These are phyloP conservation scores for Ryuthela nishihirai DNA, from an alignment of 2,888 invertebrate species.

Conservation along the genomic window DNA sequence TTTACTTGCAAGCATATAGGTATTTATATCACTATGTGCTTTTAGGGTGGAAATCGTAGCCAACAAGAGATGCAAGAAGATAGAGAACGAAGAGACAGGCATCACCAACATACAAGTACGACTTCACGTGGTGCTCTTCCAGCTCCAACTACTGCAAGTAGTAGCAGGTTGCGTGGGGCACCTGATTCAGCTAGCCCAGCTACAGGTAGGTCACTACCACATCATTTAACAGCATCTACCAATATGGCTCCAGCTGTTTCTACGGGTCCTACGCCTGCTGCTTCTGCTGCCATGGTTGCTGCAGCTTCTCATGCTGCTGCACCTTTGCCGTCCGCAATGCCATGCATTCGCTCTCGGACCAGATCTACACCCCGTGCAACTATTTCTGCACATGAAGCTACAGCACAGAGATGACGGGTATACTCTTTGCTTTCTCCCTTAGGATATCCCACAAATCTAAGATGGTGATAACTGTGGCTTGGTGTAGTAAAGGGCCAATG, in stretches of 20 bases:
- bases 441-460: too few species aligned
- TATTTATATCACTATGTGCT: neutral
- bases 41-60: conserved; percentile 35
- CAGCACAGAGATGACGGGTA: conserved; percentile 36
- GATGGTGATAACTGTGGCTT: too few species aligned
- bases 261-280: conserved; percentile 1
- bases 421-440: too few species aligned
- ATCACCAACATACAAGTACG: conserved; percentile 35
- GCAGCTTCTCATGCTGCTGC: conserved; percentile 11
- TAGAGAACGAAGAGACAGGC: conserved; percentile 27
- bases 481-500: too few species aligned
- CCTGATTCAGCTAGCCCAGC: conserved; percentile 37
- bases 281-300: conserved; percentile 9
- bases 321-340: conserved; percentile 18
- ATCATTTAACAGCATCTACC: conserved; percentile 22
- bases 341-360: conserved; percentile 36
- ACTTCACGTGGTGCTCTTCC: conserved; percentile 30
- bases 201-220: conserved; percentile 33
- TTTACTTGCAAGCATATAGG: too few species aligned
- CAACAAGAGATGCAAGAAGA: conserved; percentile 36
- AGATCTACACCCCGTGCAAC: conserved; percentile 35
- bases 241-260: conserved; percentile 11
- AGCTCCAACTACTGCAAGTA: conserved; percentile 38
- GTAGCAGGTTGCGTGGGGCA: conserved; percentile 28
- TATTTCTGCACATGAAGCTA: conserved; percentile 20